Base-by-base conservation (phyloP, 2,888 invertebrate genomes). In the Acanthosepion esculentum region DNA sequence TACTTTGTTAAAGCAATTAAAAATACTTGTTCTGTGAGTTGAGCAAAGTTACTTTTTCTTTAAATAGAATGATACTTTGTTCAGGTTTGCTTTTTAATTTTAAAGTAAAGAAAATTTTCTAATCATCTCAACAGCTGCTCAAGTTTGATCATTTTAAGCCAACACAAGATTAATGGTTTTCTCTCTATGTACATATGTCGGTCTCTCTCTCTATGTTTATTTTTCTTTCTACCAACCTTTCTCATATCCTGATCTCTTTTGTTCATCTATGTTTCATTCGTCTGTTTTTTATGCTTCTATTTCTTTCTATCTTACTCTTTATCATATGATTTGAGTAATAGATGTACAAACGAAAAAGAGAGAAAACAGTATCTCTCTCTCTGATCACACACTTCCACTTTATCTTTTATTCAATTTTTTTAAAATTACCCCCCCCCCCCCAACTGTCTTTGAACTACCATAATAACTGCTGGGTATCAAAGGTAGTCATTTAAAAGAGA, bases 81-180 rank as follows among this genome's bases (percentile, higher is more conserved):
- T 59, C 18, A 18, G 8, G n/a, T 78, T 78, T 78, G 29, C 2
- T 6, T 78, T 29, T 78, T 78, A 78, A n/a, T 8, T n/a, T 78
- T 78, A n/a, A 78, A 78, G n/a, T 10, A 78, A 78, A 78, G 78
- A 78, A 78, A 64, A 64, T 7, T 64, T 64, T n/a, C n/a, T n/a
- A n/a, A 78, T 78, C n/a, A 78, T 78, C n/a, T n/a, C 78, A 78
- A 78, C 78, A 78, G 78, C 78, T 78, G 78, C 29, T 78, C n/a
- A n/a, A n/a, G n/a, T 78, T n/a, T 78, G 29, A n/a, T 29, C 23
- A n/a, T 78, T 78, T n/a, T 6, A 78, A 78, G n/a, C 78, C n/a
- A 78, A 78, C 15, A 15, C 4, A 26, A n/a, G 2, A 78, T n/a
- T 78, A 29, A 29, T n/a, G 29, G 5, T 29, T 64, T 29, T 29